A percentile compares a stretch with the other conserved stretches of the same genome.
These are phyloP conservation scores for Peromyscus maniculatus DNA, from an alignment of 2,113 vertebrate genomes.

Conservation along the genomic window DNA sequence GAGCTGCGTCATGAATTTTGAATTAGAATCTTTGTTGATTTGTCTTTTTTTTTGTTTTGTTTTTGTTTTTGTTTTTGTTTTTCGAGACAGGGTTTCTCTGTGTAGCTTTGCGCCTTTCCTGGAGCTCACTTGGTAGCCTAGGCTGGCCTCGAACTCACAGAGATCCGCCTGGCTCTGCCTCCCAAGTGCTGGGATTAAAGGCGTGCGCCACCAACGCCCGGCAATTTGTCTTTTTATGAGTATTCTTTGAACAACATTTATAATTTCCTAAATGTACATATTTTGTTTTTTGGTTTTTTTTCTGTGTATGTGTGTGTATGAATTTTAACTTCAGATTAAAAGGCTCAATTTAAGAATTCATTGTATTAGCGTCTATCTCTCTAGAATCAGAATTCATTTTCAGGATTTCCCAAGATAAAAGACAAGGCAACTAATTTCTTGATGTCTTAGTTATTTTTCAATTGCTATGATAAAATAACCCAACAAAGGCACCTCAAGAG, in stretches of 20 bases:
- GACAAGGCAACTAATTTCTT: neutral
- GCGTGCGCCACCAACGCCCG: no score
- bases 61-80: no score
- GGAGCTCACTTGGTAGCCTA: no score
- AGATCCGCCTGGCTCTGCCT: no score
- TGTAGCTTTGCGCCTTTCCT: no score
- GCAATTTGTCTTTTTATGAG: neutral
- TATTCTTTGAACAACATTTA: neutral
- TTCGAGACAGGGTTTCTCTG: no score
- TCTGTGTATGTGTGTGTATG: neutral
- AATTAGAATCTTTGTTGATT: neutral
- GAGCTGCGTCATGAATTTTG: neutral
- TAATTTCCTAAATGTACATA: neutral
- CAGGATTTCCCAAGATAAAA: neutral
- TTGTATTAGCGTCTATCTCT: neutral
- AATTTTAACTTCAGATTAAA: slow-evolving; percentile 36
- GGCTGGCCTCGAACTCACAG: no score
- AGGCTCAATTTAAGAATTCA: neutral
- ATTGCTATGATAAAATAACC: neutral
- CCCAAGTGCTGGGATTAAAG: no score
- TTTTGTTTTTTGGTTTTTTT: neutral
- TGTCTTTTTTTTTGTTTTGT: no score
- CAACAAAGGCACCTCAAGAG: neutral
- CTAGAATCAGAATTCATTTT: neutral
- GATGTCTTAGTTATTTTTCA: neutral